phyloP scores from a whole-genome alignment of 1,140 invertebrate species.

The Melipona quadrifasciata region DNA sequence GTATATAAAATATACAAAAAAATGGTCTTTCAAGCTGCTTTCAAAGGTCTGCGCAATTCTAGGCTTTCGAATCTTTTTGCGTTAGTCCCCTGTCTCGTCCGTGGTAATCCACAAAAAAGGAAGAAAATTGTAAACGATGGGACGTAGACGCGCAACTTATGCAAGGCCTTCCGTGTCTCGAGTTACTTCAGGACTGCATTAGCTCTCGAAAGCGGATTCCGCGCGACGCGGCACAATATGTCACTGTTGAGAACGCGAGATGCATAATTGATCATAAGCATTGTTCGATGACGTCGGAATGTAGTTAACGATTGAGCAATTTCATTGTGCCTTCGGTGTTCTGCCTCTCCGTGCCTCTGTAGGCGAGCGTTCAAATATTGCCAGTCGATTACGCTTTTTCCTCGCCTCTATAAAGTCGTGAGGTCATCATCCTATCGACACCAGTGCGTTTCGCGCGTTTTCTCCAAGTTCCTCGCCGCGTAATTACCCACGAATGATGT shows the following conservation, averaged over 20 bases:
- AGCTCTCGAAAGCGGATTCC: slow-evolving; percentile 29
- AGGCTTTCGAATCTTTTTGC: background rate
- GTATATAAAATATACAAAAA: background rate
- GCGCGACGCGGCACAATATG: slow-evolving; percentile 20
- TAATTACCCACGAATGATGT: background rate
- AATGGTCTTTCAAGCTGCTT: background rate
- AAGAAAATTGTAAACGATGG: background rate
- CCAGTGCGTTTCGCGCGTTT: too few relatives aligned
- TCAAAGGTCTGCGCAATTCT: background rate
- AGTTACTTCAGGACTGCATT: background rate
- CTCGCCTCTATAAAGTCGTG: slow-evolving; percentile 13
- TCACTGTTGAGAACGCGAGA: slow-evolving; percentile 28
- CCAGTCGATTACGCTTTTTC: slow-evolving; percentile 42
- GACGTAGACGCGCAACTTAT: too few relatives aligned
- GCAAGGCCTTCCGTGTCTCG: background rate
- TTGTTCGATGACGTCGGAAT: slow-evolving; percentile 61
- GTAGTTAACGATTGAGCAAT: slow-evolving; percentile 57
- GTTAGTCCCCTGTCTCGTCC: background rate
- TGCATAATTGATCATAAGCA: slow-evolving; percentile 63
- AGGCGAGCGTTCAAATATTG: slow-evolving; percentile 13
- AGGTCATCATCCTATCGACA: slow-evolving; percentile 14
- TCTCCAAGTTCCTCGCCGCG: too few relatives aligned
- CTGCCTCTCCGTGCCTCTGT: background rate
- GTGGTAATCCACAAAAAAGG: background rate
- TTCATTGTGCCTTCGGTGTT: slow-evolving; percentile 51